Evolutionary conservation across 2,797 vertebrate genomes (phyloP).

Genomic region (Pangasius mekongensis): DNA sequence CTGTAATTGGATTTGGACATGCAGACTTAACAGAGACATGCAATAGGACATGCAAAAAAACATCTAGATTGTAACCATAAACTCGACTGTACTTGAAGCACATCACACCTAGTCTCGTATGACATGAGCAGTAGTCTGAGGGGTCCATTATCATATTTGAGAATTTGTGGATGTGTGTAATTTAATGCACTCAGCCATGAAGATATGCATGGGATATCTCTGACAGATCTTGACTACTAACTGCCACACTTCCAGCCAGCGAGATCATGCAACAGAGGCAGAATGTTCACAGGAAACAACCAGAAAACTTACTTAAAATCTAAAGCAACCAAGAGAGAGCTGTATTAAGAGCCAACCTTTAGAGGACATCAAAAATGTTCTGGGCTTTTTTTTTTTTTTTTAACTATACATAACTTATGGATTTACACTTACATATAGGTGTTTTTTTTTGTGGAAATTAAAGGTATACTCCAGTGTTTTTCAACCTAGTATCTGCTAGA

Average conservation of each 20-base stretch:
- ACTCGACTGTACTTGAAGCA: neutral
- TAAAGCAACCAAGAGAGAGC: neutral
- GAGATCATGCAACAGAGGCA: constrained; percentile 36
- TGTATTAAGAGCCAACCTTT: neutral
- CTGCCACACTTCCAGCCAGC: neutral
- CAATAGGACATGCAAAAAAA: neutral
- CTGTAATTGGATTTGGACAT: neutral
- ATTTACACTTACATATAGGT: neutral
- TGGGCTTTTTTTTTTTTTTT: neutral
- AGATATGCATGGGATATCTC: constrained; percentile 38
- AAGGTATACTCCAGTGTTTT: neutral
- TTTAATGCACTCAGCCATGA: constrained; percentile 43
- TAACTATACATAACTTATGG: neutral
- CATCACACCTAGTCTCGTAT: neutral
- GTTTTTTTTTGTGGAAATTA: neutral
- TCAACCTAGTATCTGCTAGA: neutral
- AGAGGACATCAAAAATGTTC: neutral
- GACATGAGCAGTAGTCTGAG: constrained; percentile 12
- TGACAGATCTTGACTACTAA: constrained; percentile 36
- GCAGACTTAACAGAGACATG: neutral
- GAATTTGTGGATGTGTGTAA: constrained; percentile 41
- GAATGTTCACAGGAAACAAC: constrained; percentile 15
- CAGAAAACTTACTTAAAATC: neutral
- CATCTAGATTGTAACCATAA: neutral
- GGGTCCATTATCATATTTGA: constrained; percentile 28